A percentile compares a stretch with the other conserved stretches of the same genome.
phyloP scores from a whole-genome alignment of 2,113 vertebrate species.

The Rafetus swinhoei region DNA sequence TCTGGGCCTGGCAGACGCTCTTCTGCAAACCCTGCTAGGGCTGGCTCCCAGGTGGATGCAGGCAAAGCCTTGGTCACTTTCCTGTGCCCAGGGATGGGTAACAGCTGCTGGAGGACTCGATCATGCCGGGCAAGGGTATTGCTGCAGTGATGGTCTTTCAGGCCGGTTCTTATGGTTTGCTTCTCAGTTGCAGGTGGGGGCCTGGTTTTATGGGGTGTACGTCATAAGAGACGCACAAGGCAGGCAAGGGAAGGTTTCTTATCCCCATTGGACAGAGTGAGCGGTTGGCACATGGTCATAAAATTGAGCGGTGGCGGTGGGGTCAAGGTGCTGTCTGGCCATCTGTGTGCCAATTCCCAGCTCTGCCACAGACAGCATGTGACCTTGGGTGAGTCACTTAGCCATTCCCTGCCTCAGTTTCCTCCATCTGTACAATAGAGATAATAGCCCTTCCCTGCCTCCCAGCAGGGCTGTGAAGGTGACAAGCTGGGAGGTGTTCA shows the following conservation, averaged over 20 bases:
- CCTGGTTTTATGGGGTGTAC: background rate
- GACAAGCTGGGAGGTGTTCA: background rate
- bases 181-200: background rate
- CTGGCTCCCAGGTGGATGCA: background rate
- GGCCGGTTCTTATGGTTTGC: background rate
- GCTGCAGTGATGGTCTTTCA: background rate
- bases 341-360: background rate
- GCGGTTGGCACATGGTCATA: background rate
- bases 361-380: background rate
- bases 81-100: background rate
- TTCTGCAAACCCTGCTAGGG: background rate
- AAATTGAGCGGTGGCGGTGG: background rate
- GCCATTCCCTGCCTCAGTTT: background rate
- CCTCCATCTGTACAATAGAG: background rate
- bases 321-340: background rate
- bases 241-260: too few species aligned
- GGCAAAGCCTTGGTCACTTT: background rate
- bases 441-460: background rate
- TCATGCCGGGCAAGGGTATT: background rate
- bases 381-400: background rate
- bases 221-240: background rate
- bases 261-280: background rate
- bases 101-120: background rate
- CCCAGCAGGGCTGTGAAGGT: background rate
- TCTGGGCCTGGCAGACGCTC: background rate